Evolutionary conservation across 2,113 vertebrate species (phyloP), one percentile per base, ranked within the genome.

Genomic region (Kryptolebias marmoratus): DNA sequence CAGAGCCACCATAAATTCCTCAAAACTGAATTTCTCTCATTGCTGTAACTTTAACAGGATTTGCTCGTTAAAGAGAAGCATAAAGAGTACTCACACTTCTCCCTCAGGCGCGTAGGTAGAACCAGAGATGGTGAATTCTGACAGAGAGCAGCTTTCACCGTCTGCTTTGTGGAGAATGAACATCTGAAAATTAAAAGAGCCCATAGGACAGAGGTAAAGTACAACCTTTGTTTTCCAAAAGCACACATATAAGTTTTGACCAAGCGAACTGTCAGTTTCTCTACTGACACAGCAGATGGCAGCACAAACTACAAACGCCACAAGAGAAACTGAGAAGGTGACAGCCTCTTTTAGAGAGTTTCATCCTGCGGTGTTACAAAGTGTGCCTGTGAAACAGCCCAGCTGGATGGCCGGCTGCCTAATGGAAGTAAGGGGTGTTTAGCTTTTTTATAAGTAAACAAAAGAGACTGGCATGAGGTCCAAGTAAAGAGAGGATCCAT

Each of bases 41-140:
- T 42, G 59, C 50, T 66, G 31, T 10, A 11, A 27, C 12, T 55
- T 58, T 52, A 14, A 2, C 10, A 32, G 16, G 14, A 61, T 31
- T 3, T 59, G 18, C 16, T 2, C 30, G 8, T 49, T 47, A 49
- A 5, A 49, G 14, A 57, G n/a, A 69, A 36, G 57, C 18, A 45
- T 66, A 31, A 2, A 7, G 15, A 61, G 42, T 84, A 96, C 98
- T 97, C 92, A 99, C 98, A 99, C 95, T 89, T 98, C 96, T 93
- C 98, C 98, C 68, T 96, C 93, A 1, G 98, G 98, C 32, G 96
- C 97, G 0, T 99, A 99, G 1, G 97, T 99, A 36, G 97, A 99
- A 14, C 98, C 98, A 30, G 96, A 96, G 87, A 99, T 95, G 79
- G 95, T 97, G 85, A 99, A 99, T 88, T 99, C 97, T 18, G 94